phyloP scores from a whole-genome alignment of 23 tunicate genomes.

The Phallusia fumigata region DNA sequence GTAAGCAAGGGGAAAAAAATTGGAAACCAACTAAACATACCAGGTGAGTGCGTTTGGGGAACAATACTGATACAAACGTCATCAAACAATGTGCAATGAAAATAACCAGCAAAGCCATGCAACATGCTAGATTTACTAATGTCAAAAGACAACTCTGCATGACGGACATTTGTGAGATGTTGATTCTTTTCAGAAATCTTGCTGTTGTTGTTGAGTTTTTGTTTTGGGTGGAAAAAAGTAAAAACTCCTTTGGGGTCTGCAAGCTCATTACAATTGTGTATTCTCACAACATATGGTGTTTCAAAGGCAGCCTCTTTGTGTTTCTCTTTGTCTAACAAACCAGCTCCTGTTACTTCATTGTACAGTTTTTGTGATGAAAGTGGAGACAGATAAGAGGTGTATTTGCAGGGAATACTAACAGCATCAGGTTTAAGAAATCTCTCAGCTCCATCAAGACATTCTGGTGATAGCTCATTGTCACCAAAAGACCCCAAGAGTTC shows the following conservation, averaged over 20 bases:
- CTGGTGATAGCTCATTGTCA: constrained; percentile 97
- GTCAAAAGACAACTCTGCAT: constrained; percentile 32
- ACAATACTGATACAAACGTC: constrained; percentile 90
- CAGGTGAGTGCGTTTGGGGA: constrained; percentile 91
- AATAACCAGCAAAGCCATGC: constrained; percentile 99
- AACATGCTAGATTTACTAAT: constrained; percentile 53
- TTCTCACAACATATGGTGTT: constrained; percentile 91
- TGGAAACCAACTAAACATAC: constrained; percentile 99
- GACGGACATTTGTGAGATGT: constrained; percentile 45
- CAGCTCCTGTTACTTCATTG: constrained; percentile 71
- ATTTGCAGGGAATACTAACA: constrained; percentile 81
- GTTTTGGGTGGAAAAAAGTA: constrained; percentile 78
- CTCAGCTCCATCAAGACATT: constrained; percentile 95
- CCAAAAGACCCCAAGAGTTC: constrained; percentile 97
- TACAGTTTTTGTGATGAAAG: constrained; percentile 90
- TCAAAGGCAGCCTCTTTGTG: constrained; percentile 88
- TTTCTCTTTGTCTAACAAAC: constrained; percentile 42
- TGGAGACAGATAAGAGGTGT: constrained; percentile 92
- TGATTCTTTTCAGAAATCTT: not conserved
- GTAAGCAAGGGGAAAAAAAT: constrained; percentile 76
- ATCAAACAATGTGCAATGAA: constrained; percentile 78
- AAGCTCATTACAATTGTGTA: constrained; percentile 82
- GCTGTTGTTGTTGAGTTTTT: not conserved
- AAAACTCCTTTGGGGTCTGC: constrained; percentile 74
- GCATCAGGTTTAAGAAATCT: constrained; percentile 82